Base-by-base conservation (phyloP, 1,140 invertebrate genomes). In the Atta cephalotes region DNA sequence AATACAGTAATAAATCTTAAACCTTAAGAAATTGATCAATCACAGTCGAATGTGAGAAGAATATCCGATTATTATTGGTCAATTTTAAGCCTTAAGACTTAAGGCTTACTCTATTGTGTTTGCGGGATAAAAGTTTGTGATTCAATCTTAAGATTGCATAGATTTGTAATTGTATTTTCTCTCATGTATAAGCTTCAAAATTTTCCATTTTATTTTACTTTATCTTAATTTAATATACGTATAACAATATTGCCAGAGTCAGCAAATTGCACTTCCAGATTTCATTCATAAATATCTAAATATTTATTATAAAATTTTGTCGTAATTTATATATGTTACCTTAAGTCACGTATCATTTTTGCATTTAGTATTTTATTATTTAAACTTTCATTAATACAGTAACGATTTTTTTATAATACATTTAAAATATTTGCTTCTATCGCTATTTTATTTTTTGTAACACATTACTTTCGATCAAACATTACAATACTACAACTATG, bases 341-440 rank as follows among this genome's bases (percentile, higher is more conserved):
- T 78, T 21, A 65, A 49, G 39, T 49, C 16, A 78, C 31, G n/a
- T 77, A 66, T 31, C 25, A 65, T 49, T 39, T 45, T 39, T 45
- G 10, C 16, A 62, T 66, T 79, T 51, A 79, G 5, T 79, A 51
- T 49, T n/a, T 79, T 65, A 78, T 78, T 63, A 78, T 51, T 28
- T 10, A 63, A 65, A 25, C 10, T 28, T 78, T 78, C 10, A 77
- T 39, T 77, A 60, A 62, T 35, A n/a, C 51, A 45, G 18, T 10
- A 18, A 62, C 10, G 0, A 31, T 16, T 53, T 72, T 31, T 18
- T 45, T 35, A 51, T 7, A 3, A 70, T 21, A 25, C 3, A 65
- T 65, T 79, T 31, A 51, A 31, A 51, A 1, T 28, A 76, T 21
- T 66, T 65, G 51, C 3, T 31, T 58, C 10, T 6, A 31, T 1